Conservation (phyloP, 1,140 invertebrate genomes). For the Globodera ellingtonae region DNA sequence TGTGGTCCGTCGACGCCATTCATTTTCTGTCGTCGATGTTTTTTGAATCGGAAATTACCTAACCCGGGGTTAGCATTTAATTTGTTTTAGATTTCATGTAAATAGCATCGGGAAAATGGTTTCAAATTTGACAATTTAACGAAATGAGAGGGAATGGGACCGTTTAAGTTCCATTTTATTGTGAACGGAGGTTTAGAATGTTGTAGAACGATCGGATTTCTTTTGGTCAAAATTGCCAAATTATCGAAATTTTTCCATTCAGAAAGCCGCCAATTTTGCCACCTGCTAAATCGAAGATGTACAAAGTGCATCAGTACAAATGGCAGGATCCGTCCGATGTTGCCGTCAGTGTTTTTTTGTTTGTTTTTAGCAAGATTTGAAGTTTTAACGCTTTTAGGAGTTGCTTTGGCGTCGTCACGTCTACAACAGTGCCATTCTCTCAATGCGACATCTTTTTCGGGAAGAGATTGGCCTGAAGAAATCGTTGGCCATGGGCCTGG, state of each 20-base stretch:
- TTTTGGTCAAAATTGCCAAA: too few species aligned
- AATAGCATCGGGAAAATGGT: too few species aligned
- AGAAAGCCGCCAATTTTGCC: slow-evolving; percentile 54
- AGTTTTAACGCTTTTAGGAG: slow-evolving; percentile 33
- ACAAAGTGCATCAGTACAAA: slow-evolving; percentile 31
- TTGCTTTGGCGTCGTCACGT: slow-evolving; percentile 53
- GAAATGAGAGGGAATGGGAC: too few species aligned
- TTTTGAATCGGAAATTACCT: not conserved
- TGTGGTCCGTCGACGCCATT: not conserved
- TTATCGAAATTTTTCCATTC: not conserved
- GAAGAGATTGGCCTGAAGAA: slow-evolving; percentile 43
- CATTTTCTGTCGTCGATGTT: not conserved
- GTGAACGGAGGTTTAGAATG: too few species aligned
- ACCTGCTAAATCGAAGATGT: slow-evolving; percentile 41
- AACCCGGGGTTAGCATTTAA: not conserved
- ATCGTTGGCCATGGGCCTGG: slow-evolving; percentile 34
- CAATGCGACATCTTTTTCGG: slow-evolving; percentile 45
- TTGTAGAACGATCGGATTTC: too few species aligned
- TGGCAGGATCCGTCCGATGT: slow-evolving; percentile 49
- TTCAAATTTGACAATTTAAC: too few species aligned
- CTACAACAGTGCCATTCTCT: slow-evolving; percentile 55
- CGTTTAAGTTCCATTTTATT: too few species aligned
- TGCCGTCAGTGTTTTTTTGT: not conserved
- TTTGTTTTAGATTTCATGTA: too few species aligned
- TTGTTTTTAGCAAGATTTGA: not conserved